These are phyloP conservation scores for Blastomussa wellsi DNA, from an alignment of 92 coral and sea anemone species.

Conservation along the genomic window DNA sequence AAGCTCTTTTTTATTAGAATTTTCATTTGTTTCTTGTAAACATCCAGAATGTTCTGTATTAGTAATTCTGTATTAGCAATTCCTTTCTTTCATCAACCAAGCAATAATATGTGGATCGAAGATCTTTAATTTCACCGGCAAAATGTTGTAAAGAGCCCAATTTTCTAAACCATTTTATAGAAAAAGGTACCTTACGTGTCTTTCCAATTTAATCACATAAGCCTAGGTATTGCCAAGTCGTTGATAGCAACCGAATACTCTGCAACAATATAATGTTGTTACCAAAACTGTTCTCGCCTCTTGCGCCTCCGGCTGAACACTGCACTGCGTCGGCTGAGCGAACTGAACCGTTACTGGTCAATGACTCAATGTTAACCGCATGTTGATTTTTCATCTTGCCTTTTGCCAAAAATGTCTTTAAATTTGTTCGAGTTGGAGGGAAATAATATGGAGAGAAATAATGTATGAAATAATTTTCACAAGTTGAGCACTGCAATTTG, in stretches of 20 bases:
- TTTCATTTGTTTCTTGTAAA: not conserved
- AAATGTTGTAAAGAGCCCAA: not conserved
- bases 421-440: not conserved
- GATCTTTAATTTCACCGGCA: not conserved
- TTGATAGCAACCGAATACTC: not conserved
- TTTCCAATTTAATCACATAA: not conserved
- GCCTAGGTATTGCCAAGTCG: not conserved
- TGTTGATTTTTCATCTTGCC: not conserved
- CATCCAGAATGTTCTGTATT: not conserved
- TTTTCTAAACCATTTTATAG: not conserved
- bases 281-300: not conserved
- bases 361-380: not conserved
- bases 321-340: not conserved
- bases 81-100: not conserved
- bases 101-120: not conserved
- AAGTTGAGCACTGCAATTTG: not conserved
- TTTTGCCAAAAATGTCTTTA: slow-evolving; percentile 6
- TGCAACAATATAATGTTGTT: not conserved
- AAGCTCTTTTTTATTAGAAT: not conserved
- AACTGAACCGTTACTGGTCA: not conserved
- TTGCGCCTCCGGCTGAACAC: not conserved
- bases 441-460: not conserved
- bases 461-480: not conserved
- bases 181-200: not conserved
- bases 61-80: not conserved